phyloP scores from a whole-genome alignment of 2,888 invertebrate genomes.

The Sminthurides aquaticus region DNA sequence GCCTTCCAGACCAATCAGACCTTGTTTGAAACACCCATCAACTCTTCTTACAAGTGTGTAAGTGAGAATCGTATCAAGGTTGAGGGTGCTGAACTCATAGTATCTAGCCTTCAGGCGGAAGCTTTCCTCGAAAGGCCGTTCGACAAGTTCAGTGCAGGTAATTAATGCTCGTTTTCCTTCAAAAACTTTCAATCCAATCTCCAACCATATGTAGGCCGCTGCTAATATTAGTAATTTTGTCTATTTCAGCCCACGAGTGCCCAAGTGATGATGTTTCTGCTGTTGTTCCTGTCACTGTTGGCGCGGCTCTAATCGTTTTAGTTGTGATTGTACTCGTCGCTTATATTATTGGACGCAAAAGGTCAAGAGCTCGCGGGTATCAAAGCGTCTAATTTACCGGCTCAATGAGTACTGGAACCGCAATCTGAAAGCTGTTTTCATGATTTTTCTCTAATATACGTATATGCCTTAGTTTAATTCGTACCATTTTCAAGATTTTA shows the following conservation, averaged over 20 bases:
- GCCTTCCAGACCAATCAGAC: background rate
- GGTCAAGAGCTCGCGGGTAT: slow-evolving; percentile 75
- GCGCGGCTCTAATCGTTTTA: slow-evolving; percentile 80
- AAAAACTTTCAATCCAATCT: slow-evolving; percentile 2
- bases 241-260: slow-evolving; percentile 62
- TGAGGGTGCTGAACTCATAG: slow-evolving; percentile 51
- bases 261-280: slow-evolving; percentile 67
- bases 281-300: slow-evolving; percentile 94
- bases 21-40: slow-evolving; percentile 47
- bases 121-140: slow-evolving; percentile 54
- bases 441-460: too few species aligned
- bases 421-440: too few species aligned
- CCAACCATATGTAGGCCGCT: too few species aligned
- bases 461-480: too few species aligned
- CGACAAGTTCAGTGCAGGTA: slow-evolving; percentile 24
- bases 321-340: slow-evolving; percentile 85
- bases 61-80: slow-evolving; percentile 56
- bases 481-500: too few species aligned
- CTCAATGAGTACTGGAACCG: too few species aligned
- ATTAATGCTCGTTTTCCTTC: slow-evolving; percentile 1
- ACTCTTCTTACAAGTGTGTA: slow-evolving; percentile 67
- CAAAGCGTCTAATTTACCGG: slow-evolving; percentile 81
- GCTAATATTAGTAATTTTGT: slow-evolving; percentile 22
- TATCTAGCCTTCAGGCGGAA: slow-evolving; percentile 63
- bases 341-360: slow-evolving; percentile 84